A percentile compares a stretch with the other conserved stretches of the same genome.
phyloP scores from a whole-genome alignment of 2,113 vertebrate genomes.

The Potamarius usumacintae region DNA sequence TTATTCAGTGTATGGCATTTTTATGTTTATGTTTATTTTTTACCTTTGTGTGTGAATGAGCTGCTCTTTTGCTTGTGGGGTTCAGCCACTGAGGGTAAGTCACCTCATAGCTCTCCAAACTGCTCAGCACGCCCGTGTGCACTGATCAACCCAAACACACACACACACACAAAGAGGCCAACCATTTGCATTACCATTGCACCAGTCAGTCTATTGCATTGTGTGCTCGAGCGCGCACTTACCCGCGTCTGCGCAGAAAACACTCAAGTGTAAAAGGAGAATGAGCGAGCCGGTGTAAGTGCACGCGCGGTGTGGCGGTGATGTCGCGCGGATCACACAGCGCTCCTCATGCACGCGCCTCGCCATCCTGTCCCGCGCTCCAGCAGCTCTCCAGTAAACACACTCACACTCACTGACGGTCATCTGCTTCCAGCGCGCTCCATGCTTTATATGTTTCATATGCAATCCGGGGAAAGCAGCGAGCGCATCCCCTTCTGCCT shows the following conservation, averaged over 20 bases:
- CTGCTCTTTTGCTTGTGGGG: conserved; percentile 60
- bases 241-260: conserved; percentile 49
- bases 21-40: neutral
- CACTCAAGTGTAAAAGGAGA: conserved; percentile 32
- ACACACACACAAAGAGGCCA: conserved; percentile 4
- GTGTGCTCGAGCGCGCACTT: conserved; percentile 13
- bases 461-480: neutral
- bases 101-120: conserved; percentile 70
- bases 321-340: neutral
- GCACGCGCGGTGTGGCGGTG: conserved; percentile 21
- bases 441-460: neutral
- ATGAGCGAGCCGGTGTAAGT: conserved; percentile 47
- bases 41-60: conserved; percentile 38
- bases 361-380: neutral
- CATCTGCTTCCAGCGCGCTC: neutral
- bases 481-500: neutral
- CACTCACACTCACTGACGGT: neutral
- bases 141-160: conserved; percentile 43
- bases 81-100: conserved; percentile 80
- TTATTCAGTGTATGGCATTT: neutral
- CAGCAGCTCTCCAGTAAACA: neutral
- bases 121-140: conserved; percentile 34
- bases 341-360: neutral
- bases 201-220: neutral
- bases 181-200: neutral